Percentiles rank a stretch among this genome's conserved stretches.
Conservation (phyloP, 2,888 invertebrate species). For the Acanthoscelides obtectus region DNA sequence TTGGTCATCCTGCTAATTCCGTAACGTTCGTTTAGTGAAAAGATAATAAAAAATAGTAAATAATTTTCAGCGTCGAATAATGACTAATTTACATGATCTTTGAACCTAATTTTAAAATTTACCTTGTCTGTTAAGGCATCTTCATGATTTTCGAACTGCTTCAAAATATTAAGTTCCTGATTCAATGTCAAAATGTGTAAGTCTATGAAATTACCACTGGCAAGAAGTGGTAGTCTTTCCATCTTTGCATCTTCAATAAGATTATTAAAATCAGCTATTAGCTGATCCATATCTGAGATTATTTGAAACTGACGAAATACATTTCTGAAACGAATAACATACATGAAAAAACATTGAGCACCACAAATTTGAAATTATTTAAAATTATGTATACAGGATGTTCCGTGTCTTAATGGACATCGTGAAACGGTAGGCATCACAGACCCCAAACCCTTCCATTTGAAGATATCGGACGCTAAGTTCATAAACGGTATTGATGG, state of each 20-base stretch:
- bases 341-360: no score
- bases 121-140: conserved; percentile 53
- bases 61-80: no score
- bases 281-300: conserved; percentile 54
- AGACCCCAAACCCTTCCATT: no score
- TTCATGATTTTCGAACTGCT: conserved; percentile 69
- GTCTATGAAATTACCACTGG: conserved; percentile 57
- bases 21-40: no score
- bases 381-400: no score
- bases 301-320: conserved; percentile 64
- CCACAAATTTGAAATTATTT: no score
- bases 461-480: no score
- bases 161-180: conserved; percentile 69
- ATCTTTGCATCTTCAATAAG: conserved; percentile 54
- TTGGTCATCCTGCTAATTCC: no score
- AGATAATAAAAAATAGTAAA: no score
- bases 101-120: neutral
- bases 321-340: conserved; percentile 41
- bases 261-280: conserved; percentile 63
- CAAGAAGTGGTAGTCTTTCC: conserved; percentile 56
- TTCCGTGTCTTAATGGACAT: no score
- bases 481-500: no score
- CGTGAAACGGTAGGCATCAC: no score
- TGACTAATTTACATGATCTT: neutral
- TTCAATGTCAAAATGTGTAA: conserved; percentile 63